phyloP scores from a whole-genome alignment of 2,888 invertebrate species.

The Strigamia crassipes region DNA sequence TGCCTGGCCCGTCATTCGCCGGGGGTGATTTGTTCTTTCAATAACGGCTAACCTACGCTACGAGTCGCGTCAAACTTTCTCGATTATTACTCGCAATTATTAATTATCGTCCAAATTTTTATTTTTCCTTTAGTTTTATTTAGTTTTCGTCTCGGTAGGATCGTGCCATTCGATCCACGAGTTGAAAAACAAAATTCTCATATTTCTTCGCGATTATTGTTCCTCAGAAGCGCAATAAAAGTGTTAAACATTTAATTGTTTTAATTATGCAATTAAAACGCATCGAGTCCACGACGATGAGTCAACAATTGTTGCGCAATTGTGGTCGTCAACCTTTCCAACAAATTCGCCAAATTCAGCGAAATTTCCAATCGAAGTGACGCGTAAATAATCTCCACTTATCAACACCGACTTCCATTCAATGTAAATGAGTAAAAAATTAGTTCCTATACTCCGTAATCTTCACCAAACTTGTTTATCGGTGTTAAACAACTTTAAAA shows the following conservation, averaged over 20 bases:
- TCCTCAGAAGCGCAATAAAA: background rate
- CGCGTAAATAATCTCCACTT: background rate
- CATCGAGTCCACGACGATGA: background rate
- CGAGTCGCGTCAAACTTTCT: background rate
- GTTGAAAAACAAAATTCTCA: background rate
- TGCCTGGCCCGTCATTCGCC: background rate
- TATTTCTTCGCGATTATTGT: background rate
- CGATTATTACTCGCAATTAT: background rate
- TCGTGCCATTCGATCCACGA: background rate
- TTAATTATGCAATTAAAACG: background rate
- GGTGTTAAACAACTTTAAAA: too few relatives aligned
- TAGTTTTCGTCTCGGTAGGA: background rate
- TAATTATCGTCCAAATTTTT: background rate
- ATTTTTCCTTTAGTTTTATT: too few relatives aligned
- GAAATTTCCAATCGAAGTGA: background rate
- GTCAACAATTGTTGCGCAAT: slow-evolving; percentile 20
- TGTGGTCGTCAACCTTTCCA: background rate
- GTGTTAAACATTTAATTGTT: background rate
- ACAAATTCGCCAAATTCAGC: background rate
- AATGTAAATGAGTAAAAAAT: background rate
- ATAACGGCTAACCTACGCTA: background rate
- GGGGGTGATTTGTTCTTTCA: background rate
- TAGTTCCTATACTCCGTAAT: too few relatives aligned
- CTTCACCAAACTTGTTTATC: too few relatives aligned
- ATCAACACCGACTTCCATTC: background rate